Base-by-base conservation (phyloP, 2,888 invertebrate genomes). In the Iselma pallidipennis region DNA sequence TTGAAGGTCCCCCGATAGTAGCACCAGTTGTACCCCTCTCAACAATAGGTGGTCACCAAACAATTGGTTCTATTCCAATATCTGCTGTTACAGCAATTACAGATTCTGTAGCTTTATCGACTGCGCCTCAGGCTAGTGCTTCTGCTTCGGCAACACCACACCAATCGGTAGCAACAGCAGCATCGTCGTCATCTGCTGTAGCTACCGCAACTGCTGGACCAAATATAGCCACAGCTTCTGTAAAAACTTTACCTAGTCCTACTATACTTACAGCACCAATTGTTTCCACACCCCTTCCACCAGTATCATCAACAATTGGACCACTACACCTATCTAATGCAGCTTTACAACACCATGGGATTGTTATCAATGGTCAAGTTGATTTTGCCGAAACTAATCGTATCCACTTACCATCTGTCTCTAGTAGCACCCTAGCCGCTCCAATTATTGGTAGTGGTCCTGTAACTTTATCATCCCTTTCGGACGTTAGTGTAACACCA, bases 1-100 rank as follows among this genome's bases (percentile, higher is more conserved):
- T 70, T 28, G 67, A 59, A 63, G 55, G 66, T 33, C 61, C 70
- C 4, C 63, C 74, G 2, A 59, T 70, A 21, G 61, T 69, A 6
- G 66, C 67, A 9, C 60, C 63, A 50, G 12, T 21, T 19, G 37
- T 37, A 14, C 55, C 50, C 1, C 10, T 21, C 10, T 21, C 45
- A 21, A 6, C n/a, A 16, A 7, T 7, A 7, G 37, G 5, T 37
- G 16, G 5, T 9, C 37, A 16, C 6, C 16, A 9, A 6, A 3
- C 45, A 4, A 10, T 21, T 21, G 10, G 48, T 28, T 9, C 50
- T 10, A 56, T 57, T 28, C 63, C 66, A 49, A 33, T 61, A 10
- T 55, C 21, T 48, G 48, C 45, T 14, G 56, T 58, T 16, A 60
- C 66, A 25, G 45, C 55, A 16, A 58, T 63, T 12, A 55, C 62